Conservation (phyloP, 2,113 vertebrate species). For the Channa argus region DNA sequence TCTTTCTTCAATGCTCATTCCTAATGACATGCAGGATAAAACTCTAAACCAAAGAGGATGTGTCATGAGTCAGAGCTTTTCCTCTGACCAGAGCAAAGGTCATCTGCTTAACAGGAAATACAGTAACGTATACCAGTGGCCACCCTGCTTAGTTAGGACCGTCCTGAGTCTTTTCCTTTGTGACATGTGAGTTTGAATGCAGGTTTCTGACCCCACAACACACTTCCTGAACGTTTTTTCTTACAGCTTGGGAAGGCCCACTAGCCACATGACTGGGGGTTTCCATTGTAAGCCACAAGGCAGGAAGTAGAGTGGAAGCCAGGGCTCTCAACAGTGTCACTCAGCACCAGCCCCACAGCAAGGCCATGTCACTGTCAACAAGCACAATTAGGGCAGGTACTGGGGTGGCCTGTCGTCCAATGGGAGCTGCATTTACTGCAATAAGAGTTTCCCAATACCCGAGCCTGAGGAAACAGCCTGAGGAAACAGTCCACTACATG, state of each 20-base stretch:
- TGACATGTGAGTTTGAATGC: conserved; percentile 38
- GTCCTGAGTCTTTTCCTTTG: conserved; percentile 38
- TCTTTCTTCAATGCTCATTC: too few species aligned
- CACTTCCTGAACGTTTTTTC: conserved; percentile 68
- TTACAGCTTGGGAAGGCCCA: conserved; percentile 57
- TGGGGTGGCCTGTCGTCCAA: conserved; percentile 42
- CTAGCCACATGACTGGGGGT: conserved; percentile 72
- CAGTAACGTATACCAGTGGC: conserved; percentile 49
- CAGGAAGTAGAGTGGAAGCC: conserved; percentile 76
- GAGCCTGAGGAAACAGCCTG: neutral
- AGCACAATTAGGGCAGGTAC: conserved; percentile 66
- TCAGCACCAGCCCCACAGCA: conserved; percentile 67
- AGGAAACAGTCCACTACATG: conserved; percentile 18
- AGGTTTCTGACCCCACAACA: conserved; percentile 17
- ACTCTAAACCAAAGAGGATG: conserved; percentile 43
- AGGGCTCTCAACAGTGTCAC: conserved; percentile 68
- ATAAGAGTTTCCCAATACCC: conserved; percentile 33
- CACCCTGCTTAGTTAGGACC: conserved; percentile 36
- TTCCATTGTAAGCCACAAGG: conserved; percentile 73
- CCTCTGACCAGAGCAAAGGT: conserved; percentile 60
- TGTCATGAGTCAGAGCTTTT: conserved; percentile 39
- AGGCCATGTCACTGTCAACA: conserved; percentile 80
- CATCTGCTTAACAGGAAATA: conserved; percentile 53
- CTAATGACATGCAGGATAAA: neutral
- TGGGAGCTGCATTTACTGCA: conserved; percentile 11